Evolutionary conservation across 37 sponge, comb jelly and placozoan species (phyloP).

Genomic region (Ephydatia muelleri): DNA sequence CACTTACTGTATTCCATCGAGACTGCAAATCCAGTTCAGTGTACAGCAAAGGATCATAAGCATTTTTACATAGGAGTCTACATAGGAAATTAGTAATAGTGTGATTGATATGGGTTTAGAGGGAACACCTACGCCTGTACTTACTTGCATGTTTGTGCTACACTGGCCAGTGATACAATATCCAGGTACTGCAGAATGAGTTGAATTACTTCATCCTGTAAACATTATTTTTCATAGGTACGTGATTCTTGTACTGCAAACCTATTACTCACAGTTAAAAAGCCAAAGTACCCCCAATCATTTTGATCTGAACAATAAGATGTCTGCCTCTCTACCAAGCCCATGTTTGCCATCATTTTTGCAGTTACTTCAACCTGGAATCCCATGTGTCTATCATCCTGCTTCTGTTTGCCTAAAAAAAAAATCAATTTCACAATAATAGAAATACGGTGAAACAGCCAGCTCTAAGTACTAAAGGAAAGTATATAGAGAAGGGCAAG

Average conservation of each 20-base stretch:
- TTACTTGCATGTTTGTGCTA: slow-evolving; percentile 65
- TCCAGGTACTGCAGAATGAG: slow-evolving; percentile 51
- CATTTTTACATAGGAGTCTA: slow-evolving; percentile 51
- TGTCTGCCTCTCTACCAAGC: slow-evolving; percentile 38
- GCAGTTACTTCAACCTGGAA: slow-evolving; percentile 41
- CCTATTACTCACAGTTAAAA: slow-evolving; percentile 36
- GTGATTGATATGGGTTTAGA: background rate
- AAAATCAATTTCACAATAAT: background rate
- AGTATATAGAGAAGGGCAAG: background rate
- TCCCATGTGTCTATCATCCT: slow-evolving; percentile 25
- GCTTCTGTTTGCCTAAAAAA: background rate
- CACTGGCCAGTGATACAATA: slow-evolving; percentile 23
- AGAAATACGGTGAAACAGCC: background rate
- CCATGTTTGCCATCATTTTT: slow-evolving; percentile 30
- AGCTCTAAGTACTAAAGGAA: background rate
- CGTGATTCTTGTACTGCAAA: background rate
- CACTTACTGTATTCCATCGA: slow-evolving; percentile 71
- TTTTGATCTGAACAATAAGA: slow-evolving; percentile 30
- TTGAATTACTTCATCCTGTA: slow-evolving; percentile 75
- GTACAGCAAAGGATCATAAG: slow-evolving; percentile 74
- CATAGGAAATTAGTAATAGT: background rate
- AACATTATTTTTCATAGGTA: background rate
- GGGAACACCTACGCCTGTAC: background rate
- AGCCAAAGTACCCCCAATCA: slow-evolving; percentile 52
- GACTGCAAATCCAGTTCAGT: slow-evolving; percentile 67